Conservation (phyloP, 2,888 invertebrate species). For the Therioaphis trifolii region DNA sequence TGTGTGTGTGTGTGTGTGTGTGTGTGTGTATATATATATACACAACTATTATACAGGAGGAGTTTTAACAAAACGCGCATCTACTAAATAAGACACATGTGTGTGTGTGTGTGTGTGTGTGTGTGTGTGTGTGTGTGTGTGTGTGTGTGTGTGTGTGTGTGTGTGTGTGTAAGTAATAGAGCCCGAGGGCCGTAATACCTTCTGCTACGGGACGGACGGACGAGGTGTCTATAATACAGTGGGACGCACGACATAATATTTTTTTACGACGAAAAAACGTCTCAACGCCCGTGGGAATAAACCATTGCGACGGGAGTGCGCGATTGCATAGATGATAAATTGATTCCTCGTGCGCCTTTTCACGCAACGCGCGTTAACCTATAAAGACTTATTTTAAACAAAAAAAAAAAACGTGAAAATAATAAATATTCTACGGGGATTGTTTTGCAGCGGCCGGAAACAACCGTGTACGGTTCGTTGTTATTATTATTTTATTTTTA, state of each 20-base stretch:
- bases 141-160: neutral
- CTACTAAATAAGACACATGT: neutral
- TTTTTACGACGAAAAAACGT: constrained; percentile 4
- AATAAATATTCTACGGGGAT: neutral
- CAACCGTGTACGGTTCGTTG: too few relatives aligned
- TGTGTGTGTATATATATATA: too few relatives aligned
- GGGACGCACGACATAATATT: neutral
- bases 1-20: too few relatives aligned
- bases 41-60: neutral
- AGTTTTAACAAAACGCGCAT: constrained; percentile 7
- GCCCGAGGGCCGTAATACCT: neutral
- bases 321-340: neutral
- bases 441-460: constrained; percentile 1
- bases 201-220: neutral
- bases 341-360: constrained; percentile 14
- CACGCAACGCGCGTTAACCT: neutral
- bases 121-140: too few relatives aligned
- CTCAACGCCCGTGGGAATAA: neutral
- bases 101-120: neutral
- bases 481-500: too few relatives aligned
- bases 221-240: neutral
- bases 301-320: neutral
- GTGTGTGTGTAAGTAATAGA: neutral
- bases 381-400: neutral
- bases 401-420: neutral